These are phyloP conservation scores for Bostrychus sinensis DNA, from an alignment of 2,113 vertebrate genomes.

Conservation along the genomic window DNA sequence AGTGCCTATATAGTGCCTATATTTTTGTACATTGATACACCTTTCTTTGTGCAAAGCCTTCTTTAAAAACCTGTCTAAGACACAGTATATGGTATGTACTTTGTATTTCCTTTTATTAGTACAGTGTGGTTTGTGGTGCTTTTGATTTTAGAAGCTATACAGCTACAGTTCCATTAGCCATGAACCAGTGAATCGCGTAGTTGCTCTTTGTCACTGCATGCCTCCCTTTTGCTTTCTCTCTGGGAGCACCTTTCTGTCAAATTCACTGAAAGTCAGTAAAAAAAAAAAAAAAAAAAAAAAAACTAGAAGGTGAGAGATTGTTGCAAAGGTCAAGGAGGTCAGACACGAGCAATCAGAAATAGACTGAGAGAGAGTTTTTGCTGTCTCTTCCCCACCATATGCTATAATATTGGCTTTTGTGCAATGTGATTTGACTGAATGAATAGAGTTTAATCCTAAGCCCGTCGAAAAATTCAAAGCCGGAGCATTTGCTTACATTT, in stretches of 20 bases:
- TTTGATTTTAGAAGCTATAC: constrained; percentile 52
- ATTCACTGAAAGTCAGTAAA: constrained; percentile 17
- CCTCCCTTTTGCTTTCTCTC: constrained; percentile 31
- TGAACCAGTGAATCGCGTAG: constrained; percentile 79
- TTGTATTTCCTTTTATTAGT: constrained; percentile 24
- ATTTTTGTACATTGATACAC: neutral
- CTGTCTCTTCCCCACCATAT: constrained; percentile 35
- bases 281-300: constrained; percentile 14
- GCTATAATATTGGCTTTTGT: constrained; percentile 41
- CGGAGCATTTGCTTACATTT: constrained; percentile 62
- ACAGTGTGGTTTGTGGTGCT: constrained; percentile 43
- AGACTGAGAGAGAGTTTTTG: constrained; percentile 17
- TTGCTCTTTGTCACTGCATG: constrained; percentile 72
- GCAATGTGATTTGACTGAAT: constrained; percentile 51
- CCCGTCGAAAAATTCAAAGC: constrained; percentile 58
- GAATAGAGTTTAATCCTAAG: constrained; percentile 69
- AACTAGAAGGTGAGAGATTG: constrained; percentile 29
- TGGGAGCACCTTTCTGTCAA: constrained; percentile 22
- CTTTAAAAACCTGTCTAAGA: constrained; percentile 22
- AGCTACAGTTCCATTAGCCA: constrained; percentile 64
- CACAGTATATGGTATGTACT: constrained; percentile 32
- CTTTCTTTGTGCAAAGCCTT: neutral
- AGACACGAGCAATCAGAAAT: constrained; percentile 21
- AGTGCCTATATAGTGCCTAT: no score
- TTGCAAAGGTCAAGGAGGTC: constrained; percentile 51